Conservation (phyloP, 2,113 vertebrate genomes). For the Fregetta grallaria region DNA sequence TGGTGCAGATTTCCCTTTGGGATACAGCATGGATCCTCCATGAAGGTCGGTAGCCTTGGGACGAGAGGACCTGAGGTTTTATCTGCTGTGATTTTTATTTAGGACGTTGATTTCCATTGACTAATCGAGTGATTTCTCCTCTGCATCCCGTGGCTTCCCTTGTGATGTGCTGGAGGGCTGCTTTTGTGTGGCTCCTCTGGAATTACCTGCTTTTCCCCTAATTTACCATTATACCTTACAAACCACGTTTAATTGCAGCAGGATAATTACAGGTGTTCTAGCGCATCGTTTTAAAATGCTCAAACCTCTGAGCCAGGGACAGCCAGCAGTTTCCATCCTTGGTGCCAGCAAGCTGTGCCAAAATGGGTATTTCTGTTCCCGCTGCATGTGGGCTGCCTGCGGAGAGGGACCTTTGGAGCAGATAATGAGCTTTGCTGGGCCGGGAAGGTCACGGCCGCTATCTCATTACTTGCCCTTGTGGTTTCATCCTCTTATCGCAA, state of each 20-base stretch:
- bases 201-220: background rate
- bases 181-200: fast-evolving
- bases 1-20: background rate
- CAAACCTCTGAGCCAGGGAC: background rate
- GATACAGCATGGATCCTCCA: fast-evolving
- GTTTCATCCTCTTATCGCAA: background rate
- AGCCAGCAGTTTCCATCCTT: fast-evolving
- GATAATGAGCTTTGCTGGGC: conserved; percentile 12
- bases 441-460: background rate
- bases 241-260: background rate
- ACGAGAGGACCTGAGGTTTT: fast-evolving
- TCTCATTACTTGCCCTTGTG: background rate
- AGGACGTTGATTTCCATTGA: background rate
- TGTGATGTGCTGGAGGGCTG: fast-evolving
- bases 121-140: background rate
- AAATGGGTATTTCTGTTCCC: background rate
- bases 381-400: background rate
- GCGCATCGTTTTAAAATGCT: background rate
- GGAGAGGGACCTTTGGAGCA: background rate
- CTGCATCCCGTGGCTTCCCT: fast-evolving
- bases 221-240: background rate
- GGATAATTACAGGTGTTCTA: background rate
- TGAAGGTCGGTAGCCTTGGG: background rate
- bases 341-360: background rate
- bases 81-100: background rate